These are phyloP conservation scores for Dichetophora obliterata DNA, from an alignment of 2,888 invertebrate genomes.

Conservation along the genomic window DNA sequence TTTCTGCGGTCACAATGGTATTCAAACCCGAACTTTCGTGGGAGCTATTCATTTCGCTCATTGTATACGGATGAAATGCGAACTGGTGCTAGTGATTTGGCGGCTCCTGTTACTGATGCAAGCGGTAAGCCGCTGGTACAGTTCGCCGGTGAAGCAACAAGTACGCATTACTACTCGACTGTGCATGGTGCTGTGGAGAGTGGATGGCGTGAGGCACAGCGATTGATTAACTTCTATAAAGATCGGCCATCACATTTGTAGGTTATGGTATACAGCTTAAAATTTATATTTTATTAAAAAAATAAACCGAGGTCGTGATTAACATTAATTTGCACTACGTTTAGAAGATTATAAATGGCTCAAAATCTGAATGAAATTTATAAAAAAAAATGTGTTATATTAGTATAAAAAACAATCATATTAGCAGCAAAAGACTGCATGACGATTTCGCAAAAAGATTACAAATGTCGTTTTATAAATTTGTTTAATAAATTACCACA, in stretches of 20 bases:
- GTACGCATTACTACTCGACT: slow-evolving; percentile 74
- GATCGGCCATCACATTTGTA: not conserved
- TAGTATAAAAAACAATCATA: no score
- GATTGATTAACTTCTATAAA: slow-evolving; percentile 40
- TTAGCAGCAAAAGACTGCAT: no score
- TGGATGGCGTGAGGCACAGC: slow-evolving; percentile 77
- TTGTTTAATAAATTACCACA: no score
- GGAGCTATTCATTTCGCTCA: slow-evolving; percentile 76
- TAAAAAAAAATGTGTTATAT: no score
- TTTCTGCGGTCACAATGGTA: slow-evolving; percentile 74
- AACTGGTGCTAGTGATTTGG: slow-evolving; percentile 71
- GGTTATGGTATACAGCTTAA: no score
- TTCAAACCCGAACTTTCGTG: slow-evolving; percentile 73
- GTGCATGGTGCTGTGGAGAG: slow-evolving; percentile 81
- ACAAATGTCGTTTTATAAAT: no score
- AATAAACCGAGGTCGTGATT: no score
- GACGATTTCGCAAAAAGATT: no score
- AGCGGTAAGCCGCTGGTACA: slow-evolving; percentile 71
- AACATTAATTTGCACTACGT: no score
- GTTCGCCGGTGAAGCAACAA: slow-evolving; percentile 79
- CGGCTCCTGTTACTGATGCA: slow-evolving; percentile 68
- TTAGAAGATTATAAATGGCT: no score
- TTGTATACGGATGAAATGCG: slow-evolving; percentile 71
- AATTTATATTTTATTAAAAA: no score
- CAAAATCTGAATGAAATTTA: no score